Percentiles rank a stretch among this genome's conserved stretches.
phyloP scores from a whole-genome alignment of 1,140 invertebrate genomes.

The Amphibalanus amphitrite region DNA sequence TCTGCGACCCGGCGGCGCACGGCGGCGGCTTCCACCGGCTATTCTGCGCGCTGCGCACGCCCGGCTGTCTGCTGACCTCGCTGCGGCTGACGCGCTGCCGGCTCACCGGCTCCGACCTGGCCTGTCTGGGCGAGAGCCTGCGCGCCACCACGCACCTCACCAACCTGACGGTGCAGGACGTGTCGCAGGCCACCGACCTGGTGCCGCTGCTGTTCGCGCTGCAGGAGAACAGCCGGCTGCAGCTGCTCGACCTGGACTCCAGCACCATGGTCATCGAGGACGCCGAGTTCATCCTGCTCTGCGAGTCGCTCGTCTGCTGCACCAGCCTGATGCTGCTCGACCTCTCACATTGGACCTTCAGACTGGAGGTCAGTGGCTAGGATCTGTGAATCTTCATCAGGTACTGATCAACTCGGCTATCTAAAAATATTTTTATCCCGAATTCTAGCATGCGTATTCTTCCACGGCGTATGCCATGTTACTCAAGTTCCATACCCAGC shows the following conservation, averaged over 20 bases:
- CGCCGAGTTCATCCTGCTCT: constrained; percentile 33
- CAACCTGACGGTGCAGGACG: constrained; percentile 33
- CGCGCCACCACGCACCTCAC: constrained; percentile 31
- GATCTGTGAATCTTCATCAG: not conserved
- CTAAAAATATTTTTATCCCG: not conserved
- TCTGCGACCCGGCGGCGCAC: constrained; percentile 16
- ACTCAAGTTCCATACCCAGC: not conserved
- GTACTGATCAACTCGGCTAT: not conserved
- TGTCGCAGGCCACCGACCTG: constrained; percentile 28
- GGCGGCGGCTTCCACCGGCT: constrained; percentile 18
- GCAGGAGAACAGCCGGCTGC: constrained; percentile 31
- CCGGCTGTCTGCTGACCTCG: constrained; percentile 30
- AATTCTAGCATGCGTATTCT: not conserved
- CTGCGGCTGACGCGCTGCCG: constrained; percentile 34
- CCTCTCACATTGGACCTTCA: constrained; percentile 37
- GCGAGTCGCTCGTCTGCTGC: constrained; percentile 33
- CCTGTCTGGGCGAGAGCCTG: constrained; percentile 36
- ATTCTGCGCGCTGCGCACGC: constrained; percentile 26
- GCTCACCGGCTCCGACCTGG: constrained; percentile 30
- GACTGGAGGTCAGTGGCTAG: constrained; percentile 31
- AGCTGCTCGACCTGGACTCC: constrained; percentile 35
- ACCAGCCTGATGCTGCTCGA: constrained; percentile 32
- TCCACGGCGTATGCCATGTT: no score
- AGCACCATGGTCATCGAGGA: constrained; percentile 35
- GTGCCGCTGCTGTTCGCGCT: constrained; percentile 34